These are phyloP conservation scores for Pomatostomus ruficeps DNA, from an alignment of 2,113 vertebrate species.

Conservation along the genomic window DNA sequence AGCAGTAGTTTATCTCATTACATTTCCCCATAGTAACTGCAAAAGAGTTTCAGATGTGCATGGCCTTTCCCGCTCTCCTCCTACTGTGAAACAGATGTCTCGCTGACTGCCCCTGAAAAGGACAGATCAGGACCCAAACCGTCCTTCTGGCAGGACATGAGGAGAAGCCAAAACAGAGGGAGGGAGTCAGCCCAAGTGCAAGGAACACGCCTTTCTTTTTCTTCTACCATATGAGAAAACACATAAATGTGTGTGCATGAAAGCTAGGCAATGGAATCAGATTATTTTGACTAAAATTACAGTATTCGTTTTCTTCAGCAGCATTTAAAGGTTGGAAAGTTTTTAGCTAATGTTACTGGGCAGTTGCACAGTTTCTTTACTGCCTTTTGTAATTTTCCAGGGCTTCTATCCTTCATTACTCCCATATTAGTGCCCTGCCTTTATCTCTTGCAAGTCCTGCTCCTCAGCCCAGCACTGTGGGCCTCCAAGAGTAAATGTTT, in stretches of 20 bases:
- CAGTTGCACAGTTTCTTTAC: neutral
- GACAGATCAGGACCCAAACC: neutral
- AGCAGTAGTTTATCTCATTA: constrained; percentile 25
- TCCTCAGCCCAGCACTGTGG: neutral
- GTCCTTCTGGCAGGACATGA: neutral
- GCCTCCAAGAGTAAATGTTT: constrained; percentile 26
- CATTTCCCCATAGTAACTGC: neutral
- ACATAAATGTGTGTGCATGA: neutral
- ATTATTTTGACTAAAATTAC: neutral
- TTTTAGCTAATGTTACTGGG: neutral
- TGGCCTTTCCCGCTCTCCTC: neutral
- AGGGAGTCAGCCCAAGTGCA: neutral
- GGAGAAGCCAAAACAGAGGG: neutral
- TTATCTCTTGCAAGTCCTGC: neutral
- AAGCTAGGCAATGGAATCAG: neutral
- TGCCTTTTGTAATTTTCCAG: neutral
- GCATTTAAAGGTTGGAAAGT: neutral
- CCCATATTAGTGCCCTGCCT: neutral
- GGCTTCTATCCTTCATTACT: neutral
- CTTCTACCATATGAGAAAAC: neutral
- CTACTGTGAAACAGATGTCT: neutral
- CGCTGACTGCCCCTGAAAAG: neutral
- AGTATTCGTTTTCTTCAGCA: neutral
- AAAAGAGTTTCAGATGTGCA: neutral
- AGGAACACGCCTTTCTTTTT: neutral